These are phyloP conservation scores for Anguilla marmorata DNA, from an alignment of 2,797 vertebrate genomes.

Conservation along the genomic window DNA sequence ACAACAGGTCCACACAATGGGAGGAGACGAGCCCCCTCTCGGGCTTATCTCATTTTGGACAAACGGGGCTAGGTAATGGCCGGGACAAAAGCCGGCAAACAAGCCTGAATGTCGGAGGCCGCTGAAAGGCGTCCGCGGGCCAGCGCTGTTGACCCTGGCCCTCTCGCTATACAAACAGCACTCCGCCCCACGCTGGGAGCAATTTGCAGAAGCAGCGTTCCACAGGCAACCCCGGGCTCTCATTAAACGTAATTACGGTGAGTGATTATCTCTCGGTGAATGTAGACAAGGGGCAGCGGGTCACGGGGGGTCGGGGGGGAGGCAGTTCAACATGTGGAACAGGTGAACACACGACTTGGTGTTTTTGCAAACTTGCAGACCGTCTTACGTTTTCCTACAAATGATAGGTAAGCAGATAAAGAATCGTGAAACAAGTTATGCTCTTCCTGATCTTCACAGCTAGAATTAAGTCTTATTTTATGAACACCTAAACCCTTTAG, in stretches of 20 bases:
- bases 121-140: conserved; percentile 20
- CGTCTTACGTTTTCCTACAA: neutral
- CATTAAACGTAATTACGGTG: conserved; percentile 77
- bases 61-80: conserved; percentile 52
- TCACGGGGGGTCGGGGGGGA: conserved; percentile 26
- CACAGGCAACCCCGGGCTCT: conserved; percentile 69
- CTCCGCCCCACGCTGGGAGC: conserved; percentile 70
- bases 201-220: conserved; percentile 70
- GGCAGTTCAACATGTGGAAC: conserved; percentile 35
- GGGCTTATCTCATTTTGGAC: conserved; percentile 60
- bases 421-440: neutral
- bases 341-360: conserved; percentile 2
- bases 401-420: neutral
- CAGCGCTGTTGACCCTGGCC: conserved; percentile 46
- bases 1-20: conserved; percentile 63
- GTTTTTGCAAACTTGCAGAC: neutral
- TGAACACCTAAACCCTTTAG: neutral
- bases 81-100: conserved; percentile 63
- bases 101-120: conserved; percentile 49
- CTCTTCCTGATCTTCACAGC: neutral
- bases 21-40: conserved; percentile 56
- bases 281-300: conserved; percentile 19
- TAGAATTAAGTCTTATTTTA: neutral
- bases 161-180: conserved; percentile 59
- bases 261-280: conserved; percentile 57